phyloP scores from a whole-genome alignment of 1,140 invertebrate genomes.

The Cyclina sinensis region DNA sequence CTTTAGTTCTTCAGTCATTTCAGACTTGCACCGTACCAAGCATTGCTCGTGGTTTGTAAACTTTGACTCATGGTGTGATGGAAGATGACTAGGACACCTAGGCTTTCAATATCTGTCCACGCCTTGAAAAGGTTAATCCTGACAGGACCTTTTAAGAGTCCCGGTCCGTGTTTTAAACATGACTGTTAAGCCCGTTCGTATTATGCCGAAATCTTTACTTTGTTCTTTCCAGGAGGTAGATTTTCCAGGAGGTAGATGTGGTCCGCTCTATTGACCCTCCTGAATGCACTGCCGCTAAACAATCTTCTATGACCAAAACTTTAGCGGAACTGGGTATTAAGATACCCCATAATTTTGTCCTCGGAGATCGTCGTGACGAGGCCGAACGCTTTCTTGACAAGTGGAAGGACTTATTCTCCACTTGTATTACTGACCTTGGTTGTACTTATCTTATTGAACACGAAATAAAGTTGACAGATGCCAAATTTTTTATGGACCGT shows the following conservation, averaged over 20 bases:
- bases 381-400: neutral
- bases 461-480: slow-evolving; percentile 21
- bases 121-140: neutral
- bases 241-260: no score
- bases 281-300: neutral
- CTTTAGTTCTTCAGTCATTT: no score
- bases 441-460: slow-evolving; percentile 57
- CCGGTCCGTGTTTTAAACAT: slow-evolving; percentile 47
- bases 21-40: neutral
- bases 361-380: neutral
- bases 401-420: slow-evolving; percentile 52
- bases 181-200: neutral
- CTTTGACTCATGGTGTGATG: neutral
- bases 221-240: slow-evolving; percentile 18
- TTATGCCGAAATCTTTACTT: neutral
- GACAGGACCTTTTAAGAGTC: neutral
- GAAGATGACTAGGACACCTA: neutral
- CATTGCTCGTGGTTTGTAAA: neutral
- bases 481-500: slow-evolving; percentile 53
- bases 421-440: slow-evolving; percentile 38
- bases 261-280: neutral
- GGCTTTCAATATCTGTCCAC: neutral
- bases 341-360: neutral
- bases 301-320: neutral
- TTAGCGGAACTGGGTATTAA: slow-evolving; percentile 5